These are phyloP conservation scores for Incurvaria masculella DNA, from an alignment of 2,888 invertebrate genomes.

Conservation along the genomic window DNA sequence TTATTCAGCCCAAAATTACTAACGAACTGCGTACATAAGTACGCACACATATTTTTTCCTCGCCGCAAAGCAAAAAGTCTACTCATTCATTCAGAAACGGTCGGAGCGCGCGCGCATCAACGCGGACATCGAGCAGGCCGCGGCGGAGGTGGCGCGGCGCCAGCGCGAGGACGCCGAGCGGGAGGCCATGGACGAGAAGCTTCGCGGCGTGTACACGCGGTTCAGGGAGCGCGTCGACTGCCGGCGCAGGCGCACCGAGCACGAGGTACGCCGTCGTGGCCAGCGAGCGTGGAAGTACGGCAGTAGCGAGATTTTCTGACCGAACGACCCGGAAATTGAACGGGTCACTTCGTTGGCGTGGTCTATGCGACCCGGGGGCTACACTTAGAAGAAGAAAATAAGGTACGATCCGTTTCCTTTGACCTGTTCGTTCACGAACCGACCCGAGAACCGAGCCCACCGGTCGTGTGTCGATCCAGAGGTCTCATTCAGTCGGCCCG, in stretches of 20 bases:
- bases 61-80: not conserved
- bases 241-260: slow-evolving; percentile 28
- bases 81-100: slow-evolving; percentile 23
- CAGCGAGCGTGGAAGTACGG: too few relatives aligned
- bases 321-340: too few relatives aligned
- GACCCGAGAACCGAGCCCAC: too few relatives aligned
- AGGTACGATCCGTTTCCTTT: too few relatives aligned
- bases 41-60: too few relatives aligned
- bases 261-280: slow-evolving; percentile 28
- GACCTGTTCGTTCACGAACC: too few relatives aligned
- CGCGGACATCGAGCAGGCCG: slow-evolving; percentile 28
- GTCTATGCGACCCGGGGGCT: too few relatives aligned
- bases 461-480: too few relatives aligned
- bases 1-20: not conserved
- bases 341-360: too few relatives aligned
- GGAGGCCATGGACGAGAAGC: slow-evolving; percentile 30
- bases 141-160: slow-evolving; percentile 21
- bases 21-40: not conserved
- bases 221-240: slow-evolving; percentile 25
- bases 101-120: slow-evolving; percentile 33
- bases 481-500: too few relatives aligned
- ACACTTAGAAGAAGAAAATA: too few relatives aligned
- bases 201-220: slow-evolving; percentile 28
- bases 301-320: too few relatives aligned
- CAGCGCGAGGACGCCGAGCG: slow-evolving; percentile 25